Evolutionary conservation across 2,888 invertebrate species (phyloP), one percentile per base, ranked within the genome.

Genomic region (Eristalis tenax): DNA sequence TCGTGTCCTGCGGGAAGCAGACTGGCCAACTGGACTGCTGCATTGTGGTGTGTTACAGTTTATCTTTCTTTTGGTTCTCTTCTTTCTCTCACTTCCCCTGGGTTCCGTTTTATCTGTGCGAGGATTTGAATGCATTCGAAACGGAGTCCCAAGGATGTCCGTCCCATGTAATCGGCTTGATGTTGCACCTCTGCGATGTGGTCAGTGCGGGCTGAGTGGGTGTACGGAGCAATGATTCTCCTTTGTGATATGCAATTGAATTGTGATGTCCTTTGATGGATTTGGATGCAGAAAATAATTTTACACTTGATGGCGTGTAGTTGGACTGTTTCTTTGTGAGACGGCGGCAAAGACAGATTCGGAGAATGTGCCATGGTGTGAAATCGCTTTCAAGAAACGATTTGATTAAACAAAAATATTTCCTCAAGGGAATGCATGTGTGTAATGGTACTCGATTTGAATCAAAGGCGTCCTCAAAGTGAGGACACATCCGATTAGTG

Each of bases 41-140:
- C 76, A 84, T 80, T 84, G 81, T 81, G 81, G 70, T 78, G 38
- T 74, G 83, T 69, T 80, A 73, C 66, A 81, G 32, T 84, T 71
- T 38, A 63, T 57, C 10, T 50, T 71, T 23, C 5, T 50, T 11
- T 50, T 56, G 6, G 28, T 50, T 26, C 0, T 22, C 69, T 18
- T 61, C 56, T 2, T 50, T 61, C n/a, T 75, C 32, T 56, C 23
- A 64, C 57, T 70, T 75, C 38, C 38, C 38, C 13, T 38, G 38
- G 38, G 13, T 38, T 73, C 18, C 66, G 63, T 68, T 40, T 74
- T 40, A 38, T 56, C 22, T 59, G 2, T 4, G 68, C 50, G 50
- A 50, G 50, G 11, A 65, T 80, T 66, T 75, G 57, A 66, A 80
- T 71, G 74, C 74, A 63, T 75, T 75, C 66, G 23, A 66, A 74